phyloP scores from a whole-genome alignment of 2,113 vertebrate species.

The Typhlomys cinereus region DNA sequence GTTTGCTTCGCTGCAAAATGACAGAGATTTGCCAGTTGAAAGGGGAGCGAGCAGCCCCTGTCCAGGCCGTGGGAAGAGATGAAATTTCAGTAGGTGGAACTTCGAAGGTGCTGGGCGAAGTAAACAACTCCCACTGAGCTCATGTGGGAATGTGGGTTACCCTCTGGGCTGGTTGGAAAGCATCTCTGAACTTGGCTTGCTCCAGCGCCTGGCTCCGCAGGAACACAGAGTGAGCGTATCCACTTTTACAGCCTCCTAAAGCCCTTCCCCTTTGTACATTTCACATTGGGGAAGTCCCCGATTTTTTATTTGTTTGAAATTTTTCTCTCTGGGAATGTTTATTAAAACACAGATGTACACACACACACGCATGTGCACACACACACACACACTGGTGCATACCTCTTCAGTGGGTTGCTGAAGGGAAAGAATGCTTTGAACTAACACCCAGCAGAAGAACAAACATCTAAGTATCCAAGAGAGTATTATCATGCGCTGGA shows the following conservation, averaged over 20 bases:
- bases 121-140: background rate
- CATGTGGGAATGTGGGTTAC: background rate
- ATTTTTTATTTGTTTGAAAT: conserved; percentile 38
- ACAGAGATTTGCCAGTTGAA: background rate
- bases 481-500: background rate
- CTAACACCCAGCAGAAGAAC: background rate
- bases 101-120: background rate
- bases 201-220: background rate
- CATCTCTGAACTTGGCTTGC: background rate
- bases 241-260: background rate
- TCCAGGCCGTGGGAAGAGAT: background rate
- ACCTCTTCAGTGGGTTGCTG: background rate
- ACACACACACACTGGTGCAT: background rate
- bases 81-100: background rate
- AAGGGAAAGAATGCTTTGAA: conserved; percentile 20
- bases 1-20: conserved; percentile 41
- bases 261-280: background rate
- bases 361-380: background rate
- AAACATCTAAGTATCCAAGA: conserved; percentile 11
- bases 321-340: background rate
- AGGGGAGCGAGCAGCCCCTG: background rate
- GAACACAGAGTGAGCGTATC: background rate
- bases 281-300: background rate
- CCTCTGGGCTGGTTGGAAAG: background rate
- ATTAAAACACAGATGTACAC: background rate